Evolutionary conservation across 2,888 invertebrate species (phyloP), one percentile per base, ranked within the genome.

Genomic region (Netelia inedita): DNA sequence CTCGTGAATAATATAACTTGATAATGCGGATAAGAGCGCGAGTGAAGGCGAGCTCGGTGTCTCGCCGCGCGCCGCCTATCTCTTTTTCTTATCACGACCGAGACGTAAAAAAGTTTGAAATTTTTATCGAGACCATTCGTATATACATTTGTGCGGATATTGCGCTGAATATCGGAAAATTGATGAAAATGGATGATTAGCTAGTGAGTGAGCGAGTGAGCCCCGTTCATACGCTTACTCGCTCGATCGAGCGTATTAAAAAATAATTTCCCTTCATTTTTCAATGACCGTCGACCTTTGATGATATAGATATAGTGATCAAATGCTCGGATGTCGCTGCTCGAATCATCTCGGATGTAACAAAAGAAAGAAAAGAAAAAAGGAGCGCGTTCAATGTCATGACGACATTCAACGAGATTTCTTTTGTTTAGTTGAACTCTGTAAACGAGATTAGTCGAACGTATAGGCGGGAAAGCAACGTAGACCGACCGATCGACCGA

Each of bases 321-420:
- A 46, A 46, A 19, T 19, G 16, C 11, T n/a, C 19, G n/a, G 0
- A 57, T 6, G 35, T 5, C 9, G 57, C 57, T 57, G 6, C 57
- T 16, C 57, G 16, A 19, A 57, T 57, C n/a, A n/a, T 57, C 16
- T 9, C n/a, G 19, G 1, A 57, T 19, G 19, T 9, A 57, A 57
- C 9, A 57, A 16, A 57, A 9, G 16, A 16, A 16, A 0, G 19
- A 3, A 46, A 65, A 55, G 10, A 78, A 75, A 78, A 85, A 21
- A 65, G 16, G 11, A 41, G 14, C 23, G 35, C n/a, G 59, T 79
- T 35, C 35, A 35, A 35, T 53, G 82, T 82, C 85, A 85, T 85
- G 82, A 74, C 82, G 63, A 85, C 80, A 41, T 71, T 14, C 50
- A 35, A 19, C 41, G 43, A 74, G n/a, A 14, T n/a, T 57, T 75